These are phyloP conservation scores for Andricus curvator DNA, from an alignment of 2,888 invertebrate species.

Conservation along the genomic window DNA sequence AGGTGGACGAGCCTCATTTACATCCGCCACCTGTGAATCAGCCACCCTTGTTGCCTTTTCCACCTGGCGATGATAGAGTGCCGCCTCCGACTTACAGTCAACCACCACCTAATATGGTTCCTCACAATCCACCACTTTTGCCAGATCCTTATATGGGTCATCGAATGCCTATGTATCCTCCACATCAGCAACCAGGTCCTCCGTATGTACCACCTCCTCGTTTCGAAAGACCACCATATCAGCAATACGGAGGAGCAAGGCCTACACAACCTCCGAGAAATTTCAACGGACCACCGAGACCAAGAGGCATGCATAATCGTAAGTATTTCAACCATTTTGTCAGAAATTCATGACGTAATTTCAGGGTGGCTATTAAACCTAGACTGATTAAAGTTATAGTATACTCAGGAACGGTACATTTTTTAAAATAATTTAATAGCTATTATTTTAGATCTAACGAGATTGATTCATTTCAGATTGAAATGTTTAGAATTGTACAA, in stretches of 20 bases:
- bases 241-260: constrained; percentile 70
- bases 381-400: too few relatives aligned
- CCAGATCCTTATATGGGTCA: constrained; percentile 75
- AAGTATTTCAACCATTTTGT: constrained; percentile 30
- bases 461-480: too few relatives aligned
- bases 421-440: too few relatives aligned
- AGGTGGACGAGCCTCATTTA: constrained; percentile 76
- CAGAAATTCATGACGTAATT: not conserved
- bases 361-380: too few relatives aligned
- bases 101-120: constrained; percentile 67
- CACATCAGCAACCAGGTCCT: constrained; percentile 69
- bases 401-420: too few relatives aligned
- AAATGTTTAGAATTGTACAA: too few relatives aligned
- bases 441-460: too few relatives aligned
- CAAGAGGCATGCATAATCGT: constrained; percentile 75
- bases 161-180: constrained; percentile 74
- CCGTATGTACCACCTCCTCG: constrained; percentile 69
- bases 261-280: constrained; percentile 73
- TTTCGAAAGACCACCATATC: constrained; percentile 74
- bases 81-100: constrained; percentile 69
- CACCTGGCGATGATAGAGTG: constrained; percentile 75
- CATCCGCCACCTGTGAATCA: constrained; percentile 69
- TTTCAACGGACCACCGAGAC: constrained; percentile 74
- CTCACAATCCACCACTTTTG: constrained; percentile 71
- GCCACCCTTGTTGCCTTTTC: constrained; percentile 72